Evolutionary conservation across 2,888 invertebrate species (phyloP), one percentile per base, ranked within the genome.

Genomic region (Himalopsyche tibetana): DNA sequence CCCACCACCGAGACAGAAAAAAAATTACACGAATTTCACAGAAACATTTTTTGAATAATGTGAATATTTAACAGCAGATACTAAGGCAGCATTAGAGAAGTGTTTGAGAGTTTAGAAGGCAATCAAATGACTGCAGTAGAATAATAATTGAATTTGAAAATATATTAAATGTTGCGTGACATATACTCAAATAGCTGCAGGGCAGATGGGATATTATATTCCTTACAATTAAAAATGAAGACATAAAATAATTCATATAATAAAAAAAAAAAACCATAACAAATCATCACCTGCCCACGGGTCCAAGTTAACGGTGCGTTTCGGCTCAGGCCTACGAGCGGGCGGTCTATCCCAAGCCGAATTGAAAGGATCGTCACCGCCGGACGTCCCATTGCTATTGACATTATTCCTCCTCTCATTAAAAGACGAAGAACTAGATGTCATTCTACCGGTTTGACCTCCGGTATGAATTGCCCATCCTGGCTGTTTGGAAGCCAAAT

Each of bases 201-300:
- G 9, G 9, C 9, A 3, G 40, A 45, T 45, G 2, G 45, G 2
- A 9, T 45, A 45, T 45, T 45, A 11, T 45, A 45, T 40, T 19
- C n/a, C 40, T 81, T 81, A n/a, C 17, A 42, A 17, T 0, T 51
- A 19, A 28, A 12, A 45, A 6, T 40, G 40, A 63, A 74, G 51
- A 19, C 42, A 17, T n/a, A 69, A 45, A n/a, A 38, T 82, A 87
- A 80, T 8, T 63, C 82, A 88, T 87, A 83, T n/a, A 40, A 40
- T 36, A 74, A 36, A 74, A 51, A 86, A 87, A 89, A 89, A 89
- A 89, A 89, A 90, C 86, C 89, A 89, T 89, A 89, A 90, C 90
- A 90, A 88, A 90, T 90, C 90, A 91, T 93, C 94, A 93, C 93
- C 93, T 93, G 92, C 91, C 94, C 95, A 94, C 87, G 94, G 94